Base-by-base conservation (phyloP, 2,888 invertebrate genomes). In the Tenthredo distinguenda region DNA sequence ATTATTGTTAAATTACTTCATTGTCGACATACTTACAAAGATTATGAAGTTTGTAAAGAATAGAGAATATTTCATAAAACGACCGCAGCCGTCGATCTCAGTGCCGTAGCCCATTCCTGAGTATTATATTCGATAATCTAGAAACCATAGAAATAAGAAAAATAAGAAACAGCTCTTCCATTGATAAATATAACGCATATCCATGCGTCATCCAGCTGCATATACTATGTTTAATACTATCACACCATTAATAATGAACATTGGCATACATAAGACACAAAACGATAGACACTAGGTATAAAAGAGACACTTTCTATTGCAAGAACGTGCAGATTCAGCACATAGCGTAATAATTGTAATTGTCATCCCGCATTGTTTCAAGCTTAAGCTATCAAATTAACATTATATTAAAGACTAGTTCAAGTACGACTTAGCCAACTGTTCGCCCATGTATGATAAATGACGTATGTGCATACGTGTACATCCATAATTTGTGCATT, bases 11-110 rank as follows among this genome's bases (percentile, higher is more conserved):
- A 9, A 62, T 62, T 62, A 26, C 26, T 62, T 26, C 26, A 62
- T 26, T 10, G 62, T 62, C 62, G 62, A 62, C 3, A 85, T 93
- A 96, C 98, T 97, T 95, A 98, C 98, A 93, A 98, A 97, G 91
- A 98, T 98, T 34, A 98, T 93, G 86, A 98, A 95, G 94, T 98
- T 98, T 87, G 97, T 95, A 87, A 96, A 95, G 93, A 98, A 98
- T 91, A 98, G 95, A 89, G 97, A 96, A 94, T 97, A 96, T 94
- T 98, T 98, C 95, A 98, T 97, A 92, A 96, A 97, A 91, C 97
- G 96, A 88, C 98, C 98, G 93, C 98, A 98, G 93, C 97, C 97
- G 94, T 98, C 97, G 96, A 98, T 97, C 91, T 97, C 96, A 87
- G 96, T 96, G 88, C 97, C 96, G 94, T 96, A 96, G 84, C 96